Evolutionary conservation across 2,797 vertebrate genomes (phyloP).

Genomic region (Nyctibius grandis): DNA sequence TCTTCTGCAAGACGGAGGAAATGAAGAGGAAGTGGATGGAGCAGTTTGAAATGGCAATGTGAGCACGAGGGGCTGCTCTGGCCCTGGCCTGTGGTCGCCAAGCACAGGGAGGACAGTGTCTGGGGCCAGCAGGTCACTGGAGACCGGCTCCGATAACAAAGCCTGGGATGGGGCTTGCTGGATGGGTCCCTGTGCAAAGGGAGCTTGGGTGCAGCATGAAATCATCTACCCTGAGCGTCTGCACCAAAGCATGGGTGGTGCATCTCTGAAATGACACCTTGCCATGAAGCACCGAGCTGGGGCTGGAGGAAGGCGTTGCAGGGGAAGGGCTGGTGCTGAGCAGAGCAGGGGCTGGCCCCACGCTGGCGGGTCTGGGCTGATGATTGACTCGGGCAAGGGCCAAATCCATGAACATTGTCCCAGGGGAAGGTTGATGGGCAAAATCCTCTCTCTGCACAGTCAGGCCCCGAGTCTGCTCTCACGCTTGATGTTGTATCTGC

Average conservation of each 20-base stretch:
- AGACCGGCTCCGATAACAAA: not conserved
- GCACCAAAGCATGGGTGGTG: not conserved
- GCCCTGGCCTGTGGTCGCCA: not conserved
- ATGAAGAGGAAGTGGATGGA: slow-evolving; percentile 99
- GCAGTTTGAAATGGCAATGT: slow-evolving; percentile 99
- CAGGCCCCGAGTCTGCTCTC: not conserved
- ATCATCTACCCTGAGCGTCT: not conserved
- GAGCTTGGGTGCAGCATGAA: not conserved
- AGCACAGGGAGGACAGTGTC: rapidly evolving
- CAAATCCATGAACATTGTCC: not conserved
- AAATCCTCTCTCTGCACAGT: not conserved
- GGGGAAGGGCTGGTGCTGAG: not conserved
- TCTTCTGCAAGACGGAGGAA: slow-evolving; percentile 98
- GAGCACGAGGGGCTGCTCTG: slow-evolving; percentile 46
- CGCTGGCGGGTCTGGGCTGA: not conserved
- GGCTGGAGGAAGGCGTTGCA: not conserved
- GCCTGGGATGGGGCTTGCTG: not conserved
- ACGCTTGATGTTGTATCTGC: not conserved
- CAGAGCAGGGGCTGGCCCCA: not conserved
- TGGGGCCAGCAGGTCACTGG: not conserved
- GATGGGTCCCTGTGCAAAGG: not conserved
- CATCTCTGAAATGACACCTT: not conserved
- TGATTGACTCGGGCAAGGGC: not conserved
- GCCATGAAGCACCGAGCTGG: not conserved
- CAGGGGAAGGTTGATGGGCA: not conserved